Percentiles rank a stretch among this genome's conserved stretches.
phyloP scores from a whole-genome alignment of 1,140 invertebrate species.

The Drosophila takahashii region DNA sequence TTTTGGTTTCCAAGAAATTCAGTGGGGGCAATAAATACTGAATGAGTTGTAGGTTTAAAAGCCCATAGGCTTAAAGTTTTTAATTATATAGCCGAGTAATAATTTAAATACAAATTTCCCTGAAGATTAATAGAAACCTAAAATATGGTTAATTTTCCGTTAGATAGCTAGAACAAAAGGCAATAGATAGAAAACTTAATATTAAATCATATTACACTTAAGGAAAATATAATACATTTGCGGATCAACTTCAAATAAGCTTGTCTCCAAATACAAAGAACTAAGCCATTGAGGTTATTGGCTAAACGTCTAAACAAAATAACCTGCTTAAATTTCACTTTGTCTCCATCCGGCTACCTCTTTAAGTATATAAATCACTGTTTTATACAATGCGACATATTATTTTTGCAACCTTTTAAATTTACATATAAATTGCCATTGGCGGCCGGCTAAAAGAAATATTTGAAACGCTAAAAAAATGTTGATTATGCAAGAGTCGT shows the following conservation, averaged over 20 bases:
- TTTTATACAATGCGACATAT: slow-evolving; percentile 43
- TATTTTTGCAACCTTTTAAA: slow-evolving; percentile 41
- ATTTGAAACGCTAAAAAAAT: slow-evolving; percentile 15
- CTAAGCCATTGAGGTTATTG: not conserved
- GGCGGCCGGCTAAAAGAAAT: slow-evolving; percentile 2
- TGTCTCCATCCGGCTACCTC: slow-evolving; percentile 4
- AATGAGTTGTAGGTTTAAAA: slow-evolving; percentile 1
- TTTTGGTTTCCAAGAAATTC: not conserved
- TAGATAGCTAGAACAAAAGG: too few species aligned
- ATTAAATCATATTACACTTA: too few species aligned
- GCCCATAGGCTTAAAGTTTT: not conserved
- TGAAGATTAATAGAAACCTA: not conserved
- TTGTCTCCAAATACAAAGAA: not conserved
- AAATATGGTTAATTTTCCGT: too few species aligned
- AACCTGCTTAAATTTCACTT: slow-evolving; percentile 20
- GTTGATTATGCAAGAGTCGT: slow-evolving; percentile 43
- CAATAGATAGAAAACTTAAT: too few species aligned
- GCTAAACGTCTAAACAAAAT: not conserved
- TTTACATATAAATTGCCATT: slow-evolving; percentile 64
- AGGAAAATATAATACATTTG: too few species aligned
- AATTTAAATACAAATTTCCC: not conserved
- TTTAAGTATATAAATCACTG: slow-evolving; percentile 34
- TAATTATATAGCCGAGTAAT: not conserved
- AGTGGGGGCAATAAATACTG: slow-evolving; percentile 5
- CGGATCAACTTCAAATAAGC: not conserved